Conservation (phyloP, 2,797 vertebrate species). For the Catharus ustulatus region DNA sequence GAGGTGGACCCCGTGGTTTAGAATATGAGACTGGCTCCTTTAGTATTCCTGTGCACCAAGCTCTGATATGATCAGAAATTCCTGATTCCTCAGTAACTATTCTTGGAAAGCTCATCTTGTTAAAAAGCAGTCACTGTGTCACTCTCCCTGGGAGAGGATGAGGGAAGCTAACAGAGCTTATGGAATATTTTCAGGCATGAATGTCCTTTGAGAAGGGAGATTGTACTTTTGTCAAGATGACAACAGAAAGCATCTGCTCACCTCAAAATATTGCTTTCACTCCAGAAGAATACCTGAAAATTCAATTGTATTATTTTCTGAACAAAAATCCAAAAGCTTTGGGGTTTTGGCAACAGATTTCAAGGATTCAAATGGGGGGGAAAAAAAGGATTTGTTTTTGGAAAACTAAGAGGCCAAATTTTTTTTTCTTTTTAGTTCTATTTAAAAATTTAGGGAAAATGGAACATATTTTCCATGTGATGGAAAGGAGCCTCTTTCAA, state of each 20-base stretch:
- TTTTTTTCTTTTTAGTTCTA: neutral
- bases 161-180: neutral
- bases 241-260: neutral
- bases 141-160: neutral
- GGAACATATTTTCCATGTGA: neutral
- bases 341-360: constrained; percentile 20
- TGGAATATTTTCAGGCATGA: neutral
- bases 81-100: neutral
- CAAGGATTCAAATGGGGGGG: neutral
- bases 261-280: neutral
- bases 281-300: constrained; percentile 30
- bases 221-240: constrained; percentile 18
- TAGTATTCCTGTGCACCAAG: neutral
- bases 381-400: neutral
- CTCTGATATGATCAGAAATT: neutral
- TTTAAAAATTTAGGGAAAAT: neutral
- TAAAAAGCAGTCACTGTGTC: neutral
- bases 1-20: neutral
- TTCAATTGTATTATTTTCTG: constrained; percentile 9
- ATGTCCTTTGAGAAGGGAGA: neutral
- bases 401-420: neutral
- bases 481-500: neutral
- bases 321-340: constrained; percentile 16
- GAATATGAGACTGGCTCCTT: neutral
- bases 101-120: constrained; percentile 18